Evolutionary conservation across 2,113 vertebrate genomes (phyloP).

Genomic region (Pluvialis apricaria): DNA sequence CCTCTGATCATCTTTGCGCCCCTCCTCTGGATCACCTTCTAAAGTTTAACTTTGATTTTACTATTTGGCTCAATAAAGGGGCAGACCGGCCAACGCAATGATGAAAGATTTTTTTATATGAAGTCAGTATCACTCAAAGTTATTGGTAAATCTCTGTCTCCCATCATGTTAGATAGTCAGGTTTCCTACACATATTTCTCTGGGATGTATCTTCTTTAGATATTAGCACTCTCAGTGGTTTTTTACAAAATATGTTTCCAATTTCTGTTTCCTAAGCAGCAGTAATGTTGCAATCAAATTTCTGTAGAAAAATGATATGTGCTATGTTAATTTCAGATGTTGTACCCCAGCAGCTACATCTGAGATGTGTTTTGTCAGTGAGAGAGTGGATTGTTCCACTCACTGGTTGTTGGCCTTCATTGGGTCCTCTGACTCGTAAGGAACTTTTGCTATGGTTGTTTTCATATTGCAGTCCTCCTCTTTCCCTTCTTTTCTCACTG

Average conservation of each 20-base stretch:
- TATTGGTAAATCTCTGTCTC: not conserved
- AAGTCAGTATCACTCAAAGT: not conserved
- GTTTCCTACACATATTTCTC: not conserved
- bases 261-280: not conserved
- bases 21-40: not conserved
- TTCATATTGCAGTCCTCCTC: not conserved
- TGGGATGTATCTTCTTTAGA: not conserved
- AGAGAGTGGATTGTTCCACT: not conserved
- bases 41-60: constrained; percentile 14
- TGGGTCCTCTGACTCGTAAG: not conserved
- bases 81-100: not conserved
- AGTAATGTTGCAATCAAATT: not conserved
- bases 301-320: not conserved
- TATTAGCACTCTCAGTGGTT: not conserved
- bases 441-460: not conserved
- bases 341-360: not conserved
- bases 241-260: not conserved
- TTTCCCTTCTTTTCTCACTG: not conserved
- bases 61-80: not conserved
- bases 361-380: not conserved
- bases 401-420: not conserved
- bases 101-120: not conserved
- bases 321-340: not conserved
- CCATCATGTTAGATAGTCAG: not conserved
- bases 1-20: no score